Evolutionary conservation across 2,797 vertebrate species (phyloP).

Genomic region (Spea hammondii): DNA sequence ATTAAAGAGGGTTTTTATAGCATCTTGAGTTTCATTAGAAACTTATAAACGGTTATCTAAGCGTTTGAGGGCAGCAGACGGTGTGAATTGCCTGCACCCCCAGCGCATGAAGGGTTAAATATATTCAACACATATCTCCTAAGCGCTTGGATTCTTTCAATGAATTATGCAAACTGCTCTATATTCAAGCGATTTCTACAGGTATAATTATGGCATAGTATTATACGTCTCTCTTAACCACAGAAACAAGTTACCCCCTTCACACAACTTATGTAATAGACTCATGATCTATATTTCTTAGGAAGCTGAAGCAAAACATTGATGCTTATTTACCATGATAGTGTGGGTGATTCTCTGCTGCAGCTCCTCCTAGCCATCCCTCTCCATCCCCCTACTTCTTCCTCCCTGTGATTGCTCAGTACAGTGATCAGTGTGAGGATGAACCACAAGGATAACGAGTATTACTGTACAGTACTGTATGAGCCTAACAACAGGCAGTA

Average conservation of each 20-base stretch:
- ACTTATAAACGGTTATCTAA: background rate
- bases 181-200: background rate
- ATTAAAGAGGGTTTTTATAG: no score
- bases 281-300: conserved; percentile 15
- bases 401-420: conserved; percentile 40
- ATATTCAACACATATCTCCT: background rate
- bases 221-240: background rate
- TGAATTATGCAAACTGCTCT: background rate
- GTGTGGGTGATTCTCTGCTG: conserved; percentile 32
- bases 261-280: background rate
- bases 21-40: no score
- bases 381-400: conserved; percentile 42
- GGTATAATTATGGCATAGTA: background rate
- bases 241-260: background rate
- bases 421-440: conserved; percentile 49
- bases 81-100: background rate
- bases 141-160: background rate
- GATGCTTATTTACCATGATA: conserved; percentile 5
- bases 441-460: conserved; percentile 30
- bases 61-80: background rate
- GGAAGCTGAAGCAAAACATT: conserved; percentile 30
- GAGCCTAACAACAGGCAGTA: background rate
- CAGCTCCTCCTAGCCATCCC: conserved; percentile 45
- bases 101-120: background rate
- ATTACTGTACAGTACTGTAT: background rate